A percentile compares a stretch with the other conserved stretches of the same genome.
Conservation (phyloP, 2,797 vertebrate genomes). For the Sternotherus odoratus region DNA sequence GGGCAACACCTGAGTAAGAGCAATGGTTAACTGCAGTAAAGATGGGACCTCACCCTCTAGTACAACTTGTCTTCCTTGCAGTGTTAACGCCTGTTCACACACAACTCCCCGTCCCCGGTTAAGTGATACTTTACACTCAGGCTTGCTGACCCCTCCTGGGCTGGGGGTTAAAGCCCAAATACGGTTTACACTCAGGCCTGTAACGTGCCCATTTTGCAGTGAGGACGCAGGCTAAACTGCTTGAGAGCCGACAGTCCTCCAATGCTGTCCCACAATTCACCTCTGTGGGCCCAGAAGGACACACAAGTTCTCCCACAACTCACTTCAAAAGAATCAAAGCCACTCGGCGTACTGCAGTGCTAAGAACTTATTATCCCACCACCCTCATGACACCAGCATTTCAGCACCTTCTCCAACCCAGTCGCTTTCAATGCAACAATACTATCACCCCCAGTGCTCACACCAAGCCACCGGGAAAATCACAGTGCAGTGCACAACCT, state of each 20-base stretch:
- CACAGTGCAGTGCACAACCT: neutral
- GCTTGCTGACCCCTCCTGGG: neutral
- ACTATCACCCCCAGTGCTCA: neutral
- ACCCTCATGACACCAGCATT: neutral
- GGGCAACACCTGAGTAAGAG: neutral
- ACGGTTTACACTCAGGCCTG: neutral
- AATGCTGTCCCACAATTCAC: neutral
- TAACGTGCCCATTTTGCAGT: neutral
- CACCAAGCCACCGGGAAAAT: neutral
- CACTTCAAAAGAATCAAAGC: neutral
- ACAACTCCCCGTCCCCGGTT: neutral
- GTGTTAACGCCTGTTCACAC: neutral
- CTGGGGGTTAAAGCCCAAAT: neutral
- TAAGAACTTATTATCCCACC: neutral
- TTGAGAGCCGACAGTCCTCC: neutral
- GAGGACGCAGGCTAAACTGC: neutral
- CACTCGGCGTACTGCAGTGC: neutral
- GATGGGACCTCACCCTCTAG: neutral
- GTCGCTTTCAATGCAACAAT: neutral
- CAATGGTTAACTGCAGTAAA: neutral
- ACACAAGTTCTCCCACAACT: neutral
- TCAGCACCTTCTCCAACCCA: neutral
- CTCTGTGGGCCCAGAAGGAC: neutral
- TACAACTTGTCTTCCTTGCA: neutral
- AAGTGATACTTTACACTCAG: neutral